These are phyloP conservation scores for Drosophila testacea DNA, from an alignment of 2,888 invertebrate species.

Conservation along the genomic window DNA sequence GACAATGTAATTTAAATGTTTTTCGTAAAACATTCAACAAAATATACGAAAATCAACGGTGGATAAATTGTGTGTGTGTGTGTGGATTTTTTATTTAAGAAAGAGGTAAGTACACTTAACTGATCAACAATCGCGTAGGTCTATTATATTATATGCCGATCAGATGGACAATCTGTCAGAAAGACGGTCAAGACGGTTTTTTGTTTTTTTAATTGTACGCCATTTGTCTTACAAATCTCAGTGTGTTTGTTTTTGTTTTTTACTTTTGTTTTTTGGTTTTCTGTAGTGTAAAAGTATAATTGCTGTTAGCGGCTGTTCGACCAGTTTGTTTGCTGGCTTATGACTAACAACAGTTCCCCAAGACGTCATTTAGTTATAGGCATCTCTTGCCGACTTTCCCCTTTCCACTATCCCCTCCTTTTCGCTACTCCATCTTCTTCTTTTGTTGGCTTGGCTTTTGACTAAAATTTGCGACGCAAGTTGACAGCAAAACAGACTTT, in stretches of 20 bases:
- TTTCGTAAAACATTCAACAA: conserved; percentile 25
- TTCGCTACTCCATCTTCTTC: conserved; percentile 1
- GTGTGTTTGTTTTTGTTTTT: conserved; percentile 3
- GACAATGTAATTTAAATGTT: conserved; percentile 55
- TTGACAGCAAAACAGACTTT: conserved; percentile 18
- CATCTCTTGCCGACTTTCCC: conserved; percentile 4
- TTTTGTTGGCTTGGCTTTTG: conserved; percentile 33
- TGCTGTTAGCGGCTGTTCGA: conserved; percentile 27
- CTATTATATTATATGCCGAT: conserved; percentile 9
- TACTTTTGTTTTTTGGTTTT: background rate
- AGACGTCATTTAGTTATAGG: conserved; percentile 37
- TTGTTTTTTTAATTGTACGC: background rate
- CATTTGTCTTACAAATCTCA: conserved; percentile 19
- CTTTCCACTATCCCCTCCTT: background rate
- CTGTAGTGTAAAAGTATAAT: conserved; percentile 29
- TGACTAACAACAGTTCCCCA: conserved; percentile 45
- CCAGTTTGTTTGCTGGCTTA: conserved; percentile 23
- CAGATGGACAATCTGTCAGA: background rate
- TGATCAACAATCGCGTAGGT: conserved; percentile 20
- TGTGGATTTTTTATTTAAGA: conserved; percentile 19
- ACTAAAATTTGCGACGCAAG: conserved; percentile 21
- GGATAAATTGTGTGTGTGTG: conserved; percentile 3
- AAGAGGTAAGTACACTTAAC: conserved; percentile 45
- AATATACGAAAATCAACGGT: conserved; percentile 12
- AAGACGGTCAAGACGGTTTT: background rate